Base-by-base conservation (phyloP, 2,888 invertebrate species). In the Cybosia mesomella region DNA sequence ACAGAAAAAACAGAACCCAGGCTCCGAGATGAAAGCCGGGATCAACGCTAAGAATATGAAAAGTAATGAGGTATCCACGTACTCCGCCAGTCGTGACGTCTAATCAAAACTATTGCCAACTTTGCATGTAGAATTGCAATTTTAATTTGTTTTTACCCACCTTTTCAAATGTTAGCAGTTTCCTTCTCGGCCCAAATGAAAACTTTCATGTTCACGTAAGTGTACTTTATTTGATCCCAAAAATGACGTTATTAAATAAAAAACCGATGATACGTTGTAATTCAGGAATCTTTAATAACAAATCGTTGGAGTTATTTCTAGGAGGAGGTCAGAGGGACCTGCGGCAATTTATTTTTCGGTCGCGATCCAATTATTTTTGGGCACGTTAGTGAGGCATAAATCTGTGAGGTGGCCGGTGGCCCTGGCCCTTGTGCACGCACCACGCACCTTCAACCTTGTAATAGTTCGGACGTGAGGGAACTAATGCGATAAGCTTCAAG, bases 281-380 rank as follows among this genome's bases (percentile, higher is more conserved):
- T 87, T 88, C 88, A 81, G 84, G 84, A 83, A 85, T 88, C 83
- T 87, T 89, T 85, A 87, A 89, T 90, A 92, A 91, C 88, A 91
- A 91, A 90, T 89, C 88, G 87, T 87, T 85, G 77, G 83, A 88
- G 87, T 86, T 87, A 86, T 86, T 87, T 85, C 86, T 85, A 87
- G 88, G 77, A 83, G 83, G 79, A 79, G 81, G 79, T 79, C 74
- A 82, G 77, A 77, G 76, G 83, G 81, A 80, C 79, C 82, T 76
- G 82, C 82, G 82, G 86, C 91, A 89, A 93, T 92, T 93, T 94
- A 93, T 94, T 92, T 93, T 92, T 91, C 92, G 92, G 89, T 90
- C 88, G 88, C 88, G 83, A 89, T 91, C 93, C 93, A 94, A 94
- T 94, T 94, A 94, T 94, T 94, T 93, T 91, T 88, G 90, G 92